A percentile compares a stretch with the other conserved stretches of the same genome.
Evolutionary conservation across 2,113 vertebrate genomes (phyloP).

Genomic region (Pungitius pungitius): DNA sequence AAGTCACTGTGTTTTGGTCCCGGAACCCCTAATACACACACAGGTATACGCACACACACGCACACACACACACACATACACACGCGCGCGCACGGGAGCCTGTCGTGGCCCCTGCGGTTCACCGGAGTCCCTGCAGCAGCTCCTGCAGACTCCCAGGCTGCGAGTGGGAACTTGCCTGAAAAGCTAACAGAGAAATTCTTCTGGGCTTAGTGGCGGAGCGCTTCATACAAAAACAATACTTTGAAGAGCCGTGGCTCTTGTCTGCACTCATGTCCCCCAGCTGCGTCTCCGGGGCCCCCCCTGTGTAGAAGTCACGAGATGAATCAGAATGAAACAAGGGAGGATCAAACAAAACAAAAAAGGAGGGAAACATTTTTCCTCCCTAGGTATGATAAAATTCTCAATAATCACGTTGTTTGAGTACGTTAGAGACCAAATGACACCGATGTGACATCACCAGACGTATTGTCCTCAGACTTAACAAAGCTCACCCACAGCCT

Average conservation of each 20-base stretch:
- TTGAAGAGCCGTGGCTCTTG: conserved; percentile 48
- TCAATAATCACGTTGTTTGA: not conserved
- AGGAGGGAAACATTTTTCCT: not conserved
- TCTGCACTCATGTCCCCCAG: not conserved
- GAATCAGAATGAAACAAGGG: not conserved
- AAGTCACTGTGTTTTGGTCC: conserved; percentile 22
- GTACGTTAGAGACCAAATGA: not conserved
- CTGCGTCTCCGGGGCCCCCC: no score
- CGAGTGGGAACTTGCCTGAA: conserved; percentile 82
- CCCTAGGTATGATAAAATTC: not conserved
- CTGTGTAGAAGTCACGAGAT: not conserved
- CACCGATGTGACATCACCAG: not conserved
- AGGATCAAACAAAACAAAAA: no score
- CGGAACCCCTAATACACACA: no score
- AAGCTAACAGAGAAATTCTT: conserved; percentile 80
- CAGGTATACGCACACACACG: no score
- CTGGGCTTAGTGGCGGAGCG: conserved; percentile 71
- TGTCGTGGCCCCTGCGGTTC: conserved; percentile 67
- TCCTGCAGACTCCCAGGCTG: conserved; percentile 65
- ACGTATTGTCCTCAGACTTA: not conserved
- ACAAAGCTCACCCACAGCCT: not conserved
- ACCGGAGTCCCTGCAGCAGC: conserved; percentile 52
- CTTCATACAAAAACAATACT: conserved; percentile 56
- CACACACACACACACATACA: no score
- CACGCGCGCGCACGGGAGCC: conserved; percentile 20